Evolutionary conservation across 2,797 vertebrate genomes (phyloP).

Genomic region (Takifugu rubripes): DNA sequence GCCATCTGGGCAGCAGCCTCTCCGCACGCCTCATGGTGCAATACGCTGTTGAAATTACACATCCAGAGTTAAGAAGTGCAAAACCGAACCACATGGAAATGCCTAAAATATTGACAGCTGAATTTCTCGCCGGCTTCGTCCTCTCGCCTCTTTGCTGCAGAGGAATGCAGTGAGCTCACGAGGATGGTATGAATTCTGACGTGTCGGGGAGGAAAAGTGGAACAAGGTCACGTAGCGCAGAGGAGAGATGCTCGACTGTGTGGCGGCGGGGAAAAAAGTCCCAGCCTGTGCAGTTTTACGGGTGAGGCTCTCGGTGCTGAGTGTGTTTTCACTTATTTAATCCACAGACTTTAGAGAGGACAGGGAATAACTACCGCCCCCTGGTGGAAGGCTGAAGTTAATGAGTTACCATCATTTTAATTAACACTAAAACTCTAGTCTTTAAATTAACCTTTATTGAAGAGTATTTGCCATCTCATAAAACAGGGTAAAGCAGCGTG

Average conservation of each 20-base stretch:
- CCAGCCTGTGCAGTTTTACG: too few species aligned
- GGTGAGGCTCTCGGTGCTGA: too few species aligned
- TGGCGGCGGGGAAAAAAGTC: not conserved
- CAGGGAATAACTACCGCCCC: too few species aligned
- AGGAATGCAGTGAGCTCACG: constrained; percentile 67
- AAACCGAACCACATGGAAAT: constrained; percentile 57
- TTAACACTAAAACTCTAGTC: too few species aligned
- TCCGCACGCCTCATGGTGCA: constrained; percentile 28
- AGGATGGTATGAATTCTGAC: constrained; percentile 27
- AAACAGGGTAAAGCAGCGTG: too few species aligned
- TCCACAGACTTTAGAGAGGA: too few species aligned
- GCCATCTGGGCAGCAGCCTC: constrained; percentile 69
- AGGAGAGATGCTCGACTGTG: constrained; percentile 1
- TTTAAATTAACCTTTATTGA: too few species aligned
- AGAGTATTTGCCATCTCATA: too few species aligned
- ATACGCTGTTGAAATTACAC: constrained; percentile 36
- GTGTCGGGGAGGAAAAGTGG: constrained; percentile 3
- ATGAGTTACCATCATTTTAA: too few species aligned
- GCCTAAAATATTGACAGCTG: constrained; percentile 42
- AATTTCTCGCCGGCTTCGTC: constrained; percentile 23
- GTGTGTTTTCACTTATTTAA: too few species aligned
- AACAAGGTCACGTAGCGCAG: not conserved
- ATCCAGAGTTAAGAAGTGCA: constrained; percentile 35
- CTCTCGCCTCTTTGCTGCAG: constrained; percentile 19
- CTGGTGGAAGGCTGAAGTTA: too few species aligned